Evolutionary conservation across 2,888 invertebrate genomes (phyloP).

Genomic region (Merodon equestris): DNA sequence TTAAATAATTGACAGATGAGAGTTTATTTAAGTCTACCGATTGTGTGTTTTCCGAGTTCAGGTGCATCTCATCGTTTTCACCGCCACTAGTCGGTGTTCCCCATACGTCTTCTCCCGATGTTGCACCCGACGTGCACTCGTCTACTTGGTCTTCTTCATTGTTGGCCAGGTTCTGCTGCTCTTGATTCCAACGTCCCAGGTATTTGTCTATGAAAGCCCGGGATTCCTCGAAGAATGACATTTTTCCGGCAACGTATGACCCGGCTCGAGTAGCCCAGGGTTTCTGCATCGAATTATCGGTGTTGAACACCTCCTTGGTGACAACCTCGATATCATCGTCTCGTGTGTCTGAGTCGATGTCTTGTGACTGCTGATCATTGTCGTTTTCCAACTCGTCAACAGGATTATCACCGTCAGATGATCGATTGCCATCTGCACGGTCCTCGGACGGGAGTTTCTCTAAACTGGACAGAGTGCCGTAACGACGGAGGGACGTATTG

Average conservation of each 20-base stretch:
- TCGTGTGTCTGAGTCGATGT: constrained; percentile 69
- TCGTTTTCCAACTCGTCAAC: constrained; percentile 71
- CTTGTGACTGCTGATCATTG: constrained; percentile 68
- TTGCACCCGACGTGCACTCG: constrained; percentile 90
- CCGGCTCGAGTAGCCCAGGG: constrained; percentile 89
- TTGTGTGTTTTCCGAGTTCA: constrained; percentile 84
- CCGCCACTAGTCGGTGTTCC: constrained; percentile 93
- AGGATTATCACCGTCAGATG: constrained; percentile 78
- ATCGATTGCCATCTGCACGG: constrained; percentile 78
- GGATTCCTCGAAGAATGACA: constrained; percentile 85
- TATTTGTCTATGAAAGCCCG: constrained; percentile 79
- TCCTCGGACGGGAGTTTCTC: constrained; percentile 83
- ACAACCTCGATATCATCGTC: constrained; percentile 71
- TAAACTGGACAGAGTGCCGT: constrained; percentile 87
- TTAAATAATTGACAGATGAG: constrained; percentile 2
- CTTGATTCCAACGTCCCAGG: constrained; percentile 80
- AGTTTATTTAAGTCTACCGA: constrained; percentile 79
- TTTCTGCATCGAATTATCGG: constrained; percentile 49
- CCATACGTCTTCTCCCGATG: constrained; percentile 93
- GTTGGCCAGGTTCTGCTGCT: constrained; percentile 68
- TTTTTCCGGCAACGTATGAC: constrained; percentile 89
- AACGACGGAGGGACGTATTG: constrained; percentile 79
- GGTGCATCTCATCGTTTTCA: constrained; percentile 86
- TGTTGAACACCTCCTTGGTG: constrained; percentile 70
- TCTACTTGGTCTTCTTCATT: constrained; percentile 82